These are phyloP conservation scores for Premnoplex brunnescens DNA, from an alignment of 2,797 vertebrate species.

Conservation along the genomic window DNA sequence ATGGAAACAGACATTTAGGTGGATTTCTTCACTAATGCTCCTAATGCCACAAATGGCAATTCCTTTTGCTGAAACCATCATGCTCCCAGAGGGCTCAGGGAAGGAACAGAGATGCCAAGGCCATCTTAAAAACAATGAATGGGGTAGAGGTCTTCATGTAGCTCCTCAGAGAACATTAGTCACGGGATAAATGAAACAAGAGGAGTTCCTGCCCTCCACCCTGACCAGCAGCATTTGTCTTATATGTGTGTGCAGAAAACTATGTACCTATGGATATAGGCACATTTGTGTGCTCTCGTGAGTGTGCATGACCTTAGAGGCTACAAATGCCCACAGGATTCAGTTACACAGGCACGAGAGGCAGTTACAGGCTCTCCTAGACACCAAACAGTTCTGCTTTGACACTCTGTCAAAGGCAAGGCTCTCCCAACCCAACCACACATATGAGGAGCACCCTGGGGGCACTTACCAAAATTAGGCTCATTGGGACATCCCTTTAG, in stretches of 20 bases:
- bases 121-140: not conserved
- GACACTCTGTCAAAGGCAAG: not conserved
- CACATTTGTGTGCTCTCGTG: not conserved
- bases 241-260: not conserved
- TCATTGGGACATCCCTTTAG: conserved; percentile 98
- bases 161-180: not conserved
- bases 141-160: not conserved
- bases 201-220: not conserved
- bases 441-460: not conserved
- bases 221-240: not conserved
- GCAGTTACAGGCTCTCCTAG: not conserved
- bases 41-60: not conserved
- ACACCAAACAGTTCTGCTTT: not conserved
- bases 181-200: not conserved
- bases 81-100: not conserved
- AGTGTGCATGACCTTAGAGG: not conserved
- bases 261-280: not conserved
- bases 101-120: not conserved
- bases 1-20: not conserved
- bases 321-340: not conserved
- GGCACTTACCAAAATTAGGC: conserved; percentile 93
- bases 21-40: not conserved
- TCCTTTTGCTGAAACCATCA: not conserved
- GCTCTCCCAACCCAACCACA: not conserved
- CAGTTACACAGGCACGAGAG: not conserved